Evolutionary conservation across 2,797 vertebrate species (phyloP), one percentile per base, ranked within the genome.

Genomic region (Fringilla coelebs): DNA sequence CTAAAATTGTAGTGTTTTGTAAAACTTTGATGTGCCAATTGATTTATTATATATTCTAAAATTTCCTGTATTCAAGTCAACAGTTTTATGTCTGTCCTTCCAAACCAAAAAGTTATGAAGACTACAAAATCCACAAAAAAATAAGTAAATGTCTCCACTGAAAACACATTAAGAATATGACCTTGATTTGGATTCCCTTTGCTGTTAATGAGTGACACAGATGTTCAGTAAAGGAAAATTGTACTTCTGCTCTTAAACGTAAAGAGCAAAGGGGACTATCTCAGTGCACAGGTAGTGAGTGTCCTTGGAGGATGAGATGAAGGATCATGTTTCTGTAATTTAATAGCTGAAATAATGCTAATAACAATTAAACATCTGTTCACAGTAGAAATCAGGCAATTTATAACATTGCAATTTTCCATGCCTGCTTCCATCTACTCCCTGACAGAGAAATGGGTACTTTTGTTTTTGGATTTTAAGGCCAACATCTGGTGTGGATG

Each of bases 281-380:
- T 85, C 43, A 86, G 22, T 45, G 22, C 6, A 52, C 17, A 76
- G 32, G 48, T 89, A 73, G 17, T 45, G 24, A 73, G 8, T 43
- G 36, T 55, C 51, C 67, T 89, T 73, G 74, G 55, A 89, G 46
- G 13, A 65, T 51, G 25, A 76, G n/a, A 72, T 36, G 43, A 78
- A 63, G 7, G 31, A 82, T 52, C 29, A 15, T 14, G 17, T 67
- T 90, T 73, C 77, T 82, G 48, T 62, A 85, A 68, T 70, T 82
- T 66, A 85, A 73, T 57, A 61, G 38, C 6, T 1, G 5, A 86
- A 83, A 77, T 85, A 92, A 89, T 58, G 20, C 32, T 87, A 70
- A 60, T 79, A 70, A 17, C 18, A 79, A 51, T 95, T 93, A 78
- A 88, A 75, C 52, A 66, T 48, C 71, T 90, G 40, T 46, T 94